Evolutionary conservation across 2,113 vertebrate species (phyloP).

Genomic region (Coptodon bakossiorum): DNA sequence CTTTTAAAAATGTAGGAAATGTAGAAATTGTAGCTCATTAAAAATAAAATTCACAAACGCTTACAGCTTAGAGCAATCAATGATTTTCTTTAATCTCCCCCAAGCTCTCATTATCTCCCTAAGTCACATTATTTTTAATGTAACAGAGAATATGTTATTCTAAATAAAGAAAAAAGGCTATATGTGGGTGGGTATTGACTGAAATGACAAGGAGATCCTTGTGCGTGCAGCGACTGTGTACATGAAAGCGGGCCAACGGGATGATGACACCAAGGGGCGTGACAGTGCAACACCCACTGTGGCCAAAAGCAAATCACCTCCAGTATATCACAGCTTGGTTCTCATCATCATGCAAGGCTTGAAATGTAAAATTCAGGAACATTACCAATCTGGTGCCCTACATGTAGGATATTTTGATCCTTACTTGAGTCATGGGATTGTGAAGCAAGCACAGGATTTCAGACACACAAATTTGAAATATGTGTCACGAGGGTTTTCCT

Average conservation of each 20-base stretch:
- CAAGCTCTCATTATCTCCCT: conserved; percentile 2
- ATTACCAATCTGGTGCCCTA: conserved; percentile 14
- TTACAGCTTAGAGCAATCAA: not conserved
- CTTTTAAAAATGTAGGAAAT: not conserved
- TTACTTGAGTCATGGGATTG: conserved; percentile 21
- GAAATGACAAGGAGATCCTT: conserved; percentile 2
- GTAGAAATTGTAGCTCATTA: not conserved
- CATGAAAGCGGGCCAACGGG: conserved; percentile 42
- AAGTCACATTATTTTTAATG: not conserved
- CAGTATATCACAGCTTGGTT: not conserved
- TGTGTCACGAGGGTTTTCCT: conserved; percentile 23
- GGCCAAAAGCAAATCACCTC: conserved; percentile 39
- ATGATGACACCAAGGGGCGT: conserved; percentile 60
- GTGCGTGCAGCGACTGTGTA: conserved; percentile 1
- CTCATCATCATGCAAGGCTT: not conserved
- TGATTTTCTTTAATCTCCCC: not conserved
- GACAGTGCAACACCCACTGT: conserved; percentile 43
- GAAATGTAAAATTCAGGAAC: conserved; percentile 24
- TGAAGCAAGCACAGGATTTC: conserved; percentile 18
- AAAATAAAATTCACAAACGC: not conserved
- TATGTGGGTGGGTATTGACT: conserved; percentile 21
- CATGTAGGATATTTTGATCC: conserved; percentile 8
- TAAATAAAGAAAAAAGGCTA: not conserved
- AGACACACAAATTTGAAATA: conserved; percentile 37
- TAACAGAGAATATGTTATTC: not conserved